These are phyloP conservation scores for Solenopsis invicta DNA, from an alignment of 1,140 invertebrate genomes.

Conservation along the genomic window DNA sequence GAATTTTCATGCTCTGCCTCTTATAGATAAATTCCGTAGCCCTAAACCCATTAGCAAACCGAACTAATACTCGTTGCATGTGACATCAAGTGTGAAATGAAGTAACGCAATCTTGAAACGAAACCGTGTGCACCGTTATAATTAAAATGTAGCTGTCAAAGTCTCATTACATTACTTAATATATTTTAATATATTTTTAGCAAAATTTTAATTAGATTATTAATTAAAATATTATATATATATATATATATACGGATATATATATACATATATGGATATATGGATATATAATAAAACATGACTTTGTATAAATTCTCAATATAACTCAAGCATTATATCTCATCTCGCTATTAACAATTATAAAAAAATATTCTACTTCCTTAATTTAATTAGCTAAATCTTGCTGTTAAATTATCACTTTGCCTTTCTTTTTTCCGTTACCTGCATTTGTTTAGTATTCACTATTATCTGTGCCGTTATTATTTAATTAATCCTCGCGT, in stretches of 20 bases:
- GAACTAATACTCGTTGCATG: background rate
- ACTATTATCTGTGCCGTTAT: background rate
- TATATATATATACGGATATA: too few relatives aligned
- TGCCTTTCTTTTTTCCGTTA: background rate
- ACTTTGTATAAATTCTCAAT: background rate
- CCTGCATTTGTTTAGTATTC: constrained; percentile 9
- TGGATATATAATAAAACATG: background rate
- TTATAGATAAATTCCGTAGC: constrained; percentile 47
- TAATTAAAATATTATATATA: background rate
- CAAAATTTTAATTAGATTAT: constrained; percentile 49
- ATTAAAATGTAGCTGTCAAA: background rate
- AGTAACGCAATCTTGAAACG: constrained; percentile 17
- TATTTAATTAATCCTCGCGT: constrained; percentile 30
- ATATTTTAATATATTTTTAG: constrained; percentile 3
- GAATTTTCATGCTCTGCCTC: constrained; percentile 71
- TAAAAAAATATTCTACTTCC: too few relatives aligned
- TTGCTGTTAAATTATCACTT: background rate
- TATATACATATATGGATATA: too few relatives aligned
- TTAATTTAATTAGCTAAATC: constrained; percentile 13
- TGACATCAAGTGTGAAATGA: constrained; percentile 39
- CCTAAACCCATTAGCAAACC: constrained; percentile 28
- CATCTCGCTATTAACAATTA: background rate
- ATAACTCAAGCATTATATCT: background rate
- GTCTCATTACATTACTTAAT: background rate
- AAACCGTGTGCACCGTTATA: background rate